Evolutionary conservation across 2,888 invertebrate genomes (phyloP), one percentile per base, ranked within the genome.

Genomic region (Pandemis corylana): DNA sequence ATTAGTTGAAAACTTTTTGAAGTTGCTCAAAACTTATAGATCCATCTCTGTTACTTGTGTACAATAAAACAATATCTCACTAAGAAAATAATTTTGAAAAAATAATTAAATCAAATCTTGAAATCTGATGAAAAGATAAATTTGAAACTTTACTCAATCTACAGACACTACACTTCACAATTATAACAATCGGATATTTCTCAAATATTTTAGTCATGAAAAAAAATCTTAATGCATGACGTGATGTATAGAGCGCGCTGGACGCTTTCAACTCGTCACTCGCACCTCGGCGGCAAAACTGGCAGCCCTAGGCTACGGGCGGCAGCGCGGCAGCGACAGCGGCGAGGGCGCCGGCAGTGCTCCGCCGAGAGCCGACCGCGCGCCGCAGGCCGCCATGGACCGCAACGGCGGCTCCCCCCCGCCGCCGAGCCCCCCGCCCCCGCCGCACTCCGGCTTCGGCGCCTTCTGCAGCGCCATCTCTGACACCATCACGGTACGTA

Each of bases 381-480:
- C 84, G 69, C 71, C 73, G 63, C 68, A 71, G 53, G 67, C 62
- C 76, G 74, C 65, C 77, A 92, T 92, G 92, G 90, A 91, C 84
- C 89, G 89, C 87, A 82, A 87, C 84, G 85, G 86, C 87, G 89
- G 85, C 82, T 85, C 86, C 83, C 83, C 87, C 82, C 85, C 87
- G 85, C 78, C 79, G 73, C 76, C 76, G 69, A 61, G 80, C 80
- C 85, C 85, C 72, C 83, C 90, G 80, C 83, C 86, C 82, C 83
- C 90, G 80, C 83, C 90, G 80, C 83, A 88, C 78, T 86, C 89
- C 83, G 90, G 92, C 87, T 94, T 94, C 88, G 92, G 94, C 84
- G 94, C 94, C 84, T 93, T 94, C 90, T 94, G 94, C 91, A 92
- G 84, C 90, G 94, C 94, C 82, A 87, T 94, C 89, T 91, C 94